These are phyloP conservation scores for Sebastes goodei DNA, from an alignment of 2,797 vertebrate genomes.

Conservation along the genomic window DNA sequence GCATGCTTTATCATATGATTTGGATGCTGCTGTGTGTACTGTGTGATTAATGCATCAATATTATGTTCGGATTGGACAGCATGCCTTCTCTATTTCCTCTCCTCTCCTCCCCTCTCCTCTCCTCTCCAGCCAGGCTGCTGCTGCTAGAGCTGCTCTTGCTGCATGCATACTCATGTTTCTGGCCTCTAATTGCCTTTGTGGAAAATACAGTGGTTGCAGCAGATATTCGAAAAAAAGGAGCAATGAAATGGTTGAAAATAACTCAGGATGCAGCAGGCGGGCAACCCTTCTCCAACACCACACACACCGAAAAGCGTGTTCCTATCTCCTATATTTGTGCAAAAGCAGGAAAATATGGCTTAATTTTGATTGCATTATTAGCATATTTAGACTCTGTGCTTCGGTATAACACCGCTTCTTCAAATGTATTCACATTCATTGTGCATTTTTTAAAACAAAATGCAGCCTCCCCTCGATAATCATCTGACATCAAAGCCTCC, in stretches of 20 bases:
- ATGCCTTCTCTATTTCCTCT: slow-evolving; percentile 29
- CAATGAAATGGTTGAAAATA: slow-evolving; percentile 44
- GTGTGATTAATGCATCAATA: slow-evolving; percentile 84
- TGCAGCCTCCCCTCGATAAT: slow-evolving; percentile 30
- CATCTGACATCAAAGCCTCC: slow-evolving; percentile 49
- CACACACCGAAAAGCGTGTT: not conserved
- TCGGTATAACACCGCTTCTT: not conserved
- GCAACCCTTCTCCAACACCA: not conserved
- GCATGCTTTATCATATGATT: slow-evolving; percentile 12
- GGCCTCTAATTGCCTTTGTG: slow-evolving; percentile 82
- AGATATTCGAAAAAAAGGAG: slow-evolving; percentile 35
- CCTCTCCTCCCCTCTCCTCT: too few relatives aligned
- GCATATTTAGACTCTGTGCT: not conserved
- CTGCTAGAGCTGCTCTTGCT: slow-evolving; percentile 41
- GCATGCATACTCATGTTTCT: slow-evolving; percentile 74
- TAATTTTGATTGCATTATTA: slow-evolving; percentile 6
- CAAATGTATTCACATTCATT: slow-evolving; percentile 11
- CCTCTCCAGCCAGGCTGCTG: slow-evolving; percentile 53
- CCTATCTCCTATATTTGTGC: not conserved
- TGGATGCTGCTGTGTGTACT: slow-evolving; percentile 40
- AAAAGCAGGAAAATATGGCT: not conserved
- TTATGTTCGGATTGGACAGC: slow-evolving; percentile 78
- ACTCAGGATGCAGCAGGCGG: slow-evolving; percentile 19
- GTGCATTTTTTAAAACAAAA: not conserved
- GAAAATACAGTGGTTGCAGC: slow-evolving; percentile 70